phyloP scores from a whole-genome alignment of 2,888 invertebrate species.

The Cephus nigrinus region DNA sequence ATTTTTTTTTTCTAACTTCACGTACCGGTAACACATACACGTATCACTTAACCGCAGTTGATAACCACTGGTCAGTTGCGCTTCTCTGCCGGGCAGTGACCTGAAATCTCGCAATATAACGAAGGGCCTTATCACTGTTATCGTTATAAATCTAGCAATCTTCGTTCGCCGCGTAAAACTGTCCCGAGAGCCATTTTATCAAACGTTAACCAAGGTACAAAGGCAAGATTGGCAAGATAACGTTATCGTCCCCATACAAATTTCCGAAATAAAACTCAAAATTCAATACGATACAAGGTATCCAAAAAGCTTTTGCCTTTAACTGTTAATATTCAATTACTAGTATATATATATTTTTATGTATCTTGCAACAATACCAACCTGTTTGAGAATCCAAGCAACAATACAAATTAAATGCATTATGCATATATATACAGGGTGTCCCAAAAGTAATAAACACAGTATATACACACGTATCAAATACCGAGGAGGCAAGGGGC shows the following conservation, averaged over 20 bases:
- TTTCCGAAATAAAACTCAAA: no score
- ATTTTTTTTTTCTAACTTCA: background rate
- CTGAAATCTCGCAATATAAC: background rate
- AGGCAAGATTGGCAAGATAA: background rate
- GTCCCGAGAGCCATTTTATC: background rate
- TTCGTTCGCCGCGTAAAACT: conserved; percentile 8
- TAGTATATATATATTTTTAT: background rate
- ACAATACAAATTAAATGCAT: background rate
- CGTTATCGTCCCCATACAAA: background rate
- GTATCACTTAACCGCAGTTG: background rate
- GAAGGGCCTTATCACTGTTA: conserved; percentile 46
- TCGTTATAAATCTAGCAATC: conserved; percentile 56
- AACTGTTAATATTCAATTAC: background rate
- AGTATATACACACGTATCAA: background rate
- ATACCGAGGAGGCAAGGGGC: background rate
- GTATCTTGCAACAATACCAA: no score
- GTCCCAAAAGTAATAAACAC: no score
- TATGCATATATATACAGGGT: no score
- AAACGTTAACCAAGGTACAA: background rate
- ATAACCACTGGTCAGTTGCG: background rate
- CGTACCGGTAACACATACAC: background rate
- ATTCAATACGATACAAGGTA: no score
- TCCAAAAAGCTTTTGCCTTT: no score
- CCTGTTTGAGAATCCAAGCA: background rate
- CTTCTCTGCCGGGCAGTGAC: background rate